Evolutionary conservation across 2,888 invertebrate genomes (phyloP).

Genomic region (Mechanitis mazaeus): DNA sequence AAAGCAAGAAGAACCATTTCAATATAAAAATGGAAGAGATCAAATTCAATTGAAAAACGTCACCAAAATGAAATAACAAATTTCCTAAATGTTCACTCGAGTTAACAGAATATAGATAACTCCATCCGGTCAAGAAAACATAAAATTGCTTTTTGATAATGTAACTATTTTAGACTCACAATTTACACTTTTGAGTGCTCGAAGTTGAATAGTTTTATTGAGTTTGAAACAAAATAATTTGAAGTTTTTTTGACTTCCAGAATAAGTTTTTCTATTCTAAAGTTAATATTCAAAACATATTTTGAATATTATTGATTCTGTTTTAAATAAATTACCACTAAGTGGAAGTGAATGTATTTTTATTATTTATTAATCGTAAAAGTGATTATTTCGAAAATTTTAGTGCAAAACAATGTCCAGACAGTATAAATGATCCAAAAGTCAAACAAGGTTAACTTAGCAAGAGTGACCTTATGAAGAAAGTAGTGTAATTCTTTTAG

Average conservation of each 20-base stretch:
- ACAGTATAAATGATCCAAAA: conserved; percentile 2
- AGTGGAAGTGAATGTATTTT: not conserved
- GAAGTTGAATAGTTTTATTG: conserved; percentile 55
- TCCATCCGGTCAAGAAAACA: conserved; percentile 46
- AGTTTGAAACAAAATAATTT: conserved; percentile 35
- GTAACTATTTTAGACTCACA: conserved; percentile 53
- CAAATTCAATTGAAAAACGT: conserved; percentile 5
- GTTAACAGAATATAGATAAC: conserved; percentile 28
- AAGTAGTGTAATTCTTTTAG: too few relatives aligned
- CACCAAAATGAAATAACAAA: conserved; percentile 8
- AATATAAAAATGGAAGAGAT: too few relatives aligned
- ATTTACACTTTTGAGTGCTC: conserved; percentile 58
- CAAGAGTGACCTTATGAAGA: too few relatives aligned
- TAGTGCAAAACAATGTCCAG: conserved; percentile 6
- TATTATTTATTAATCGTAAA: conserved; percentile 5
- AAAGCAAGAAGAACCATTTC: too few relatives aligned
- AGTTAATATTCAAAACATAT: not conserved
- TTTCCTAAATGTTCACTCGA: conserved; percentile 17
- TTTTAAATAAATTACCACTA: not conserved
- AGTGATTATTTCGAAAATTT: not conserved
- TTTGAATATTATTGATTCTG: not conserved
- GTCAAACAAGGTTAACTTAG: conserved; percentile 1
- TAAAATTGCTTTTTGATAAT: conserved; percentile 59
- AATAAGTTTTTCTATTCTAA: not conserved
- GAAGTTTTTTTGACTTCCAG: not conserved